These are phyloP conservation scores for Aleiodes sp. DNA, from an alignment of 1,140 invertebrate genomes.

Conservation along the genomic window DNA sequence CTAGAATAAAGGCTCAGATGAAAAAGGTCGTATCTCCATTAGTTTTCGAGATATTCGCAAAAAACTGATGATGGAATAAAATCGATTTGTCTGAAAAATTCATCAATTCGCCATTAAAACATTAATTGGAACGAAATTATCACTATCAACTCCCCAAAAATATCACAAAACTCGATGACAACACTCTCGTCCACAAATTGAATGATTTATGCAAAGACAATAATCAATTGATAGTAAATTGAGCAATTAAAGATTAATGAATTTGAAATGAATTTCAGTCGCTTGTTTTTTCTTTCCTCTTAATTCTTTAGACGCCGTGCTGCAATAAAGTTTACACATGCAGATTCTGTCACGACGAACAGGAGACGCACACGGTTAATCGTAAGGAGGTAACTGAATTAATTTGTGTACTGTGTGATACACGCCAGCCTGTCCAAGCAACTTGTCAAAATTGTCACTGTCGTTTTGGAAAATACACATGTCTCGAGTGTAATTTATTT, in stretches of 20 bases:
- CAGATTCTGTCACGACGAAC: conserved; percentile 88
- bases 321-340: conserved; percentile 89
- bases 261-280: conserved; percentile 22
- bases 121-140: no score
- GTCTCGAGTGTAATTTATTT: conserved; percentile 86
- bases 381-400: conserved; percentile 83
- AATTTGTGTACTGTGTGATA: conserved; percentile 82
- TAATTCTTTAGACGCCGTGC: conserved; percentile 81
- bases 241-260: neutral
- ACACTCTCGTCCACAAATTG: no score
- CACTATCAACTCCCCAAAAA: no score
- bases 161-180: no score
- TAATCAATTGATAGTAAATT: neutral
- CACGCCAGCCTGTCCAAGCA: conserved; percentile 81
- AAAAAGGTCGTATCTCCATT: no score
- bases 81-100: no score
- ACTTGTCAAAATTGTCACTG: conserved; percentile 79
- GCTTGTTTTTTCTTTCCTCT: conserved; percentile 28
- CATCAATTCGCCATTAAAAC: no score
- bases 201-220: no score
- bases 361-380: conserved; percentile 83
- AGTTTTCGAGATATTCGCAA: no score
- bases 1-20: no score
- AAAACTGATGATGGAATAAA: no score
- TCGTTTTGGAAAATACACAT: conserved; percentile 87